phyloP scores from a whole-genome alignment of 2,797 vertebrate genomes.

The Pampus argenteus region DNA sequence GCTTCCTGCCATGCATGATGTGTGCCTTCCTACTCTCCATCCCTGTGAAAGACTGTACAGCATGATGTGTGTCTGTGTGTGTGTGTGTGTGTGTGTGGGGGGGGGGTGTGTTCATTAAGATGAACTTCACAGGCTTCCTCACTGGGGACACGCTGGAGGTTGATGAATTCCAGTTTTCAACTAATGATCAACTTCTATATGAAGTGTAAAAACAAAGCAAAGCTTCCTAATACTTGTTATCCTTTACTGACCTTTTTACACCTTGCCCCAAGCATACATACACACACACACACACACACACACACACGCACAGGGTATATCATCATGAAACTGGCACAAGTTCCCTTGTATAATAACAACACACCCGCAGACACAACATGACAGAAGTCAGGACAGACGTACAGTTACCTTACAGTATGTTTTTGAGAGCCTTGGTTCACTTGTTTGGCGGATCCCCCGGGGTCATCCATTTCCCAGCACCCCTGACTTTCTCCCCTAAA shows the following conservation, averaged over 20 bases:
- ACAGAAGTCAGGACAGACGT: conserved; percentile 41
- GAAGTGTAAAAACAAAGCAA: conserved; percentile 76
- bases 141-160: conserved; percentile 75
- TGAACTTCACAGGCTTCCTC: conserved; percentile 78
- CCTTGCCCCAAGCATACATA: conserved; percentile 56
- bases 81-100: conserved; percentile 2
- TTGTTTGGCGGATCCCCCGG: conserved; percentile 71
- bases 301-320: conserved; percentile 1
- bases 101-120: conserved; percentile 74
- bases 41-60: conserved; percentile 46
- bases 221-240: conserved; percentile 73
- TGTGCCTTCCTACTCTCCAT: conserved; percentile 68
- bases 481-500: conserved; percentile 68
- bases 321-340: conserved; percentile 30
- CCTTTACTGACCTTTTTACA: conserved; percentile 74
- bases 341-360: conserved; percentile 16
- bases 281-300: conserved; percentile 28
- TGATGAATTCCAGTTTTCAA: conserved; percentile 80
- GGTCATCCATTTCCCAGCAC: conserved; percentile 78
- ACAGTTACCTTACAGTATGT: conserved; percentile 56
- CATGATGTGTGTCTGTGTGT: conserved; percentile 9
- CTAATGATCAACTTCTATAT: conserved; percentile 82
- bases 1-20: conserved; percentile 68
- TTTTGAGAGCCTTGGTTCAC: conserved; percentile 55
- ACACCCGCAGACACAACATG: conserved; percentile 30